phyloP scores from a whole-genome alignment of 2,113 vertebrate species.

The Dipodomys stephensi region DNA sequence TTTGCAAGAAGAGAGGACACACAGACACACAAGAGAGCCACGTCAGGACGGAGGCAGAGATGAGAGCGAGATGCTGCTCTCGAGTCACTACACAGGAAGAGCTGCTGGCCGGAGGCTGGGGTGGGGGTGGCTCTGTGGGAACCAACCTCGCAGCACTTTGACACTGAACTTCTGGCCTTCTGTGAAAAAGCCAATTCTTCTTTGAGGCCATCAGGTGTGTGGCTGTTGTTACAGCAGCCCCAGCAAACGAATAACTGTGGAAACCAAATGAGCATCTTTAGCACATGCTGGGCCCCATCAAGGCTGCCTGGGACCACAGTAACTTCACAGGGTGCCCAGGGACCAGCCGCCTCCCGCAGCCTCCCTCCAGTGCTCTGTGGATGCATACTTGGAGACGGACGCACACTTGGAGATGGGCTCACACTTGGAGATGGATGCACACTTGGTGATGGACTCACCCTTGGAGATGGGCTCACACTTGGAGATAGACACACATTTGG shows the following conservation, averaged over 20 bases:
- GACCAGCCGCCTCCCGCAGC: too few species aligned
- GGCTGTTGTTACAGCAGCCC: too few species aligned
- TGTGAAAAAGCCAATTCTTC: neutral
- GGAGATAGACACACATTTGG: too few species aligned
- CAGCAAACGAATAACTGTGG: neutral
- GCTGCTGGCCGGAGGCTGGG: neutral
- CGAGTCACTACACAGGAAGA: neutral
- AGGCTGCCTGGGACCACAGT: too few species aligned
- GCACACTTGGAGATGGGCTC: too few species aligned
- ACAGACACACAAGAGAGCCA: neutral
- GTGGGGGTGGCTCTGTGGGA: too few species aligned
- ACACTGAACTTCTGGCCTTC: neutral
- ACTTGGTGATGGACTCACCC: too few species aligned
- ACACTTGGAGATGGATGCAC: too few species aligned
- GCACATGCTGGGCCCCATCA: neutral
- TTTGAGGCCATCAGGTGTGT: accelerated
- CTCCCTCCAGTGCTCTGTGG: neutral
- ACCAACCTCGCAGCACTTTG: neutral
- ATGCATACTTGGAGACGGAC: too few species aligned
- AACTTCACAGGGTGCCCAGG: too few species aligned
- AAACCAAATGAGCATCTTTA: accelerated
- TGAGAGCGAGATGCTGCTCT: neutral
- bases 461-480: too few species aligned
- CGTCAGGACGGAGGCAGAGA: neutral
- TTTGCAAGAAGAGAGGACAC: neutral